Conservation (phyloP, 2,113 vertebrate species). For the Puma concolor region DNA sequence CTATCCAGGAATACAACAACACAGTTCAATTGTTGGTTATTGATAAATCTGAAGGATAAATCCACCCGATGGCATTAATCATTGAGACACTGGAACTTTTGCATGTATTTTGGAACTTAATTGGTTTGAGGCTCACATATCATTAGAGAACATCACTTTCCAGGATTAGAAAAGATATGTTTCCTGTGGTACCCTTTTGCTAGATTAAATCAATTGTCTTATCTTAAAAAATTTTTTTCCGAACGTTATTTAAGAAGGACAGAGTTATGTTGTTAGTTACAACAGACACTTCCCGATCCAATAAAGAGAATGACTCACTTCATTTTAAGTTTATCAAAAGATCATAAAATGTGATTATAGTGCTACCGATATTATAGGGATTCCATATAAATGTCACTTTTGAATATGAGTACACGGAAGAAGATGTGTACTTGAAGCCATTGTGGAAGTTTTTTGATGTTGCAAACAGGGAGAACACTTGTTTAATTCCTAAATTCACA, state of each 20-base stretch:
- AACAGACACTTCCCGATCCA: background rate
- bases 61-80: background rate
- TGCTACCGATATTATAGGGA: background rate
- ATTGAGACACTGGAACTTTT: background rate
- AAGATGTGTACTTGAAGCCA: background rate
- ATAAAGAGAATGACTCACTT: background rate
- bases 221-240: background rate
- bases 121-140: background rate
- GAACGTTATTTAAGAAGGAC: background rate
- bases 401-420: background rate
- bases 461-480: background rate
- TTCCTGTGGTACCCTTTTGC: background rate
- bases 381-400: background rate
- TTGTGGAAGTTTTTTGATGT: background rate
- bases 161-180: background rate
- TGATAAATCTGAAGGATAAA: background rate
- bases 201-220: background rate
- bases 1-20: background rate
- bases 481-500: background rate
- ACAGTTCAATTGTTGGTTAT: background rate
- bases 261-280: background rate
- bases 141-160: background rate
- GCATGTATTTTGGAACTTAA: background rate
- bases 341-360: slow-evolving; percentile 13
- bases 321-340: background rate